A percentile compares a stretch with the other conserved stretches of the same genome.
Conservation (phyloP, 2,797 vertebrate genomes). For the Sebastes miniatus region DNA sequence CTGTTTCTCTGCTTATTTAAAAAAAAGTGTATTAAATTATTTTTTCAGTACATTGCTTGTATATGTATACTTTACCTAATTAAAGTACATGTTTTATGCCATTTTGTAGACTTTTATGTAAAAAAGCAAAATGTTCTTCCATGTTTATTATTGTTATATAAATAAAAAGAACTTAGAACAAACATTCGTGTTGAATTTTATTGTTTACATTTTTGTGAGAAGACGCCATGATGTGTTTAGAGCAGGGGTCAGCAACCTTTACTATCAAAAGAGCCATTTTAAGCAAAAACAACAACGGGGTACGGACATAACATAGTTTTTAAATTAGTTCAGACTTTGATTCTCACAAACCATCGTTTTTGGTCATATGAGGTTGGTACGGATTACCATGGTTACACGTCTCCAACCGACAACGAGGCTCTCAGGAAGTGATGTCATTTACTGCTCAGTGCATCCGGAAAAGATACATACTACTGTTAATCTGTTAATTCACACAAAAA, state of each 20-base stretch:
- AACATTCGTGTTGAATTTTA: conserved; percentile 3
- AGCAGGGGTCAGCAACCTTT: not conserved
- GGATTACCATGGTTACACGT: too few species aligned
- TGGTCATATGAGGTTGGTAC: too few species aligned
- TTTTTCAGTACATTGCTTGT: conserved; percentile 7
- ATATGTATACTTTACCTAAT: not conserved
- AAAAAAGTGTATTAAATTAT: not conserved
- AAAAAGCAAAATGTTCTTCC: not conserved
- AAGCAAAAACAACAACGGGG: too few species aligned
- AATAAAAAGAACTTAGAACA: conserved; percentile 9
- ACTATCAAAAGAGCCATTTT: too few species aligned
- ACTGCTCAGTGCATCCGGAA: too few species aligned
- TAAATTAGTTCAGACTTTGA: too few species aligned
- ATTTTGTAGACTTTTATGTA: conserved; percentile 33
- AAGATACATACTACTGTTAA: too few species aligned
- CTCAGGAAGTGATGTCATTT: too few species aligned
- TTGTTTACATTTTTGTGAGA: not conserved
- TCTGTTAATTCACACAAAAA: too few species aligned
- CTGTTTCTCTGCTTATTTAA: not conserved
- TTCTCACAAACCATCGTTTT: too few species aligned
- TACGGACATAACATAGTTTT: too few species aligned
- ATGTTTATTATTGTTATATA: conserved; percentile 15
- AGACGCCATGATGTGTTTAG: not conserved
- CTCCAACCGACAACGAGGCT: too few species aligned
- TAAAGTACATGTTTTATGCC: conserved; percentile 5